A percentile compares a stretch with the other conserved stretches of the same genome.
Evolutionary conservation across 2,113 vertebrate species (phyloP).

Genomic region (Echinops telfairi): DNA sequence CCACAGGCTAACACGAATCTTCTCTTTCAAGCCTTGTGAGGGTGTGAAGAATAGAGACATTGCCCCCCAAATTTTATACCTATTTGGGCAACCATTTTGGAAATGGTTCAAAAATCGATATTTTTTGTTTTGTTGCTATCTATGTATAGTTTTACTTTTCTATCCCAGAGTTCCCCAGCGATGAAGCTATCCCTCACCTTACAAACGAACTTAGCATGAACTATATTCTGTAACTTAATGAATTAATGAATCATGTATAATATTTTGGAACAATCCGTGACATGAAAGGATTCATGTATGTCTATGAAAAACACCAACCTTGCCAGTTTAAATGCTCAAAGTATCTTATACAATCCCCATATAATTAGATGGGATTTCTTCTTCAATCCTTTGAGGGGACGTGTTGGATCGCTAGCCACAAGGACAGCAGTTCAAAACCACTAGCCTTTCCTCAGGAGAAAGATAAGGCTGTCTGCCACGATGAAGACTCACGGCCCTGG

Average conservation of each 20-base stretch:
- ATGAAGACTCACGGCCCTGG: too few species aligned
- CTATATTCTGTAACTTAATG: not conserved
- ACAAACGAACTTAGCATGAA: slow-evolving; percentile 10
- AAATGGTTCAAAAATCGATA: slow-evolving; percentile 41
- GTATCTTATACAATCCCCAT: not conserved
- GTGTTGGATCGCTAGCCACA: too few species aligned
- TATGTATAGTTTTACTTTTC: too few species aligned
- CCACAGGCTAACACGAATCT: not conserved
- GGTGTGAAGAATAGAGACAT: not conserved
- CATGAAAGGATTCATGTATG: slow-evolving; percentile 12
- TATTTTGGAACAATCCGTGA: slow-evolving; percentile 12
- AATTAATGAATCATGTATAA: not conserved
- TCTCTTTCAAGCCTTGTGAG: not conserved
- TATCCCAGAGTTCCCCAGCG: not conserved
- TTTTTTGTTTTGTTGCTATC: too few species aligned
- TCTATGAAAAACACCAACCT: not conserved
- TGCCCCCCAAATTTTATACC: not conserved
- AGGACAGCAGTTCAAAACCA: too few species aligned
- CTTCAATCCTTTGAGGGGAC: not conserved
- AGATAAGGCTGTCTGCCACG: too few species aligned
- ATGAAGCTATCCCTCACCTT: slow-evolving; percentile 21
- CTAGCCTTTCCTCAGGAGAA: too few species aligned
- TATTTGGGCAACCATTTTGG: not conserved
- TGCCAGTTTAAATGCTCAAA: not conserved
- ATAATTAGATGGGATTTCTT: not conserved